Evolutionary conservation across 2,113 vertebrate species (phyloP).

Genomic region (Mungos mungo): DNA sequence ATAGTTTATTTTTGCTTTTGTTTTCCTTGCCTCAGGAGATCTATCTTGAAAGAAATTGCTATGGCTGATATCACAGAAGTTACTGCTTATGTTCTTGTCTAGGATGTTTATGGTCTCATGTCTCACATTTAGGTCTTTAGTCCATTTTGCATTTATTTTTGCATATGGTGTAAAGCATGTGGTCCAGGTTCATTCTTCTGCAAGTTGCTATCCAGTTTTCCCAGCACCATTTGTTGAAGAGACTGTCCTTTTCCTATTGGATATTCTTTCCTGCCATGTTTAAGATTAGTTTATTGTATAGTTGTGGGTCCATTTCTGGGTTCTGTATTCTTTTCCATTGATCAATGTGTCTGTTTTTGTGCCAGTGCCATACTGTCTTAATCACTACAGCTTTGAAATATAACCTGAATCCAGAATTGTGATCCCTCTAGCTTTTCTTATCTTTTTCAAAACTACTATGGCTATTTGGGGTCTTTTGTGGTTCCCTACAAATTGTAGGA

Average conservation of each 20-base stretch:
- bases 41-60: background rate
- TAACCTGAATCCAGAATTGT: background rate
- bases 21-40: background rate
- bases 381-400: background rate
- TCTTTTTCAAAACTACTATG: background rate
- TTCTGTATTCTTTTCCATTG: background rate
- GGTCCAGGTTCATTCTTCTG: background rate
- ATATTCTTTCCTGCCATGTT: background rate
- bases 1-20: background rate
- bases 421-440: background rate
- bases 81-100: background rate
- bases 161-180: background rate
- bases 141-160: background rate
- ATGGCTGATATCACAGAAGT: background rate
- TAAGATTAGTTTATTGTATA: background rate
- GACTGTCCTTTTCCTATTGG: background rate
- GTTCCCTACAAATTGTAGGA: background rate
- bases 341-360: background rate
- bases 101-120: background rate
- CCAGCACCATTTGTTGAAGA: background rate
- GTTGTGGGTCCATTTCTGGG: background rate
- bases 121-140: background rate
- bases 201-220: background rate
- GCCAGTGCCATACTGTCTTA: background rate
- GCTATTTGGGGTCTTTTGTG: background rate